Percentiles rank a stretch among this genome's conserved stretches.
These are phyloP conservation scores for Periophthalmus modestus DNA, from an alignment of 2,113 vertebrate genomes.

Conservation along the genomic window DNA sequence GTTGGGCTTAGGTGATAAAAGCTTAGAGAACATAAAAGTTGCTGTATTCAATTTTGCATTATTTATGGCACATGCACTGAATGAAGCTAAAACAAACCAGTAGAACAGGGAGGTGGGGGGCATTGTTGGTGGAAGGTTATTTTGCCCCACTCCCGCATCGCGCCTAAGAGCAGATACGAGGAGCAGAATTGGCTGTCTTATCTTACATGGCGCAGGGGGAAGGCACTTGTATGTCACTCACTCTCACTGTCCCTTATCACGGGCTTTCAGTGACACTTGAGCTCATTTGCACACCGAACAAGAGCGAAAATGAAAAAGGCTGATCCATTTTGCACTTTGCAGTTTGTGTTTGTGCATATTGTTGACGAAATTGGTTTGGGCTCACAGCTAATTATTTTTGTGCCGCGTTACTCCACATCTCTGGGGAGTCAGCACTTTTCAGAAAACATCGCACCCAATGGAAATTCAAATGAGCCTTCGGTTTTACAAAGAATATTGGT, in stretches of 20 bases:
- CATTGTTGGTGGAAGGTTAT: conserved; percentile 24
- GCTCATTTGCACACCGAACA: conserved; percentile 35
- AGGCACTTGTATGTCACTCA: conserved; percentile 27
- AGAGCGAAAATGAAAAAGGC: background rate
- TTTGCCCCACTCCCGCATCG: conserved; percentile 18
- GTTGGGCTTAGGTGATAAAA: background rate
- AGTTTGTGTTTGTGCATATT: conserved; percentile 1
- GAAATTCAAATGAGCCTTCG: background rate
- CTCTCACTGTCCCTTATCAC: conserved; percentile 27
- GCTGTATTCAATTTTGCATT: background rate
- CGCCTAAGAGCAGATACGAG: conserved; percentile 28
- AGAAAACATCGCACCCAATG: conserved; percentile 2
- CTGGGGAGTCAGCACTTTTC: conserved; percentile 5
- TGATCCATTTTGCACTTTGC: conserved; percentile 5
- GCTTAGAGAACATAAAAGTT: background rate
- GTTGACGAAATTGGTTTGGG: background rate
- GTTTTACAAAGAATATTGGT: background rate
- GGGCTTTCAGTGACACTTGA: conserved; percentile 35
- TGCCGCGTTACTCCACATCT: background rate
- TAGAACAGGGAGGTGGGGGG: background rate
- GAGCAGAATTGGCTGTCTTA: conserved; percentile 40
- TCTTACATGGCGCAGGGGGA: conserved; percentile 31
- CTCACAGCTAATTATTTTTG: conserved; percentile 18
- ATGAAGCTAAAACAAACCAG: conserved; percentile 9
- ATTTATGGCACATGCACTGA: background rate